Percentiles rank a stretch among this genome's conserved stretches.
These are phyloP conservation scores for Lutjanus argentimaculatus DNA, from an alignment of 2,797 vertebrate genomes.

Conservation along the genomic window DNA sequence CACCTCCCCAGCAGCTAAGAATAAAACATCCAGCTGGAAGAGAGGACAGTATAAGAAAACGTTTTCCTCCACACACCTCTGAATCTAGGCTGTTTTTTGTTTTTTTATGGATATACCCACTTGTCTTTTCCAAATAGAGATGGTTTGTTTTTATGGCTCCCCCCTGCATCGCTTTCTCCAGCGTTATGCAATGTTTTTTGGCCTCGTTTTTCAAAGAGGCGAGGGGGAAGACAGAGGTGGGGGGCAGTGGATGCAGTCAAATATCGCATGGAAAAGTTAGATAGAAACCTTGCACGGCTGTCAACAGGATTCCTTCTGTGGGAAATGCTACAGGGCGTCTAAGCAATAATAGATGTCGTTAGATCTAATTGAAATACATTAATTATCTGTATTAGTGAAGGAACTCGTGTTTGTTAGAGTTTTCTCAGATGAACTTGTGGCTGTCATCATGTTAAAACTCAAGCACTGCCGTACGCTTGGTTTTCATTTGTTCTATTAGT, in stretches of 20 bases:
- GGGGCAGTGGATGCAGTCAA: not conserved
- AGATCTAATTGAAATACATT: not conserved
- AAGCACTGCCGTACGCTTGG: not conserved
- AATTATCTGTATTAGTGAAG: not conserved
- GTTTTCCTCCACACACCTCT: constrained; percentile 35
- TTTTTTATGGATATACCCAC: not conserved
- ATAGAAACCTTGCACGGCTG: constrained; percentile 23
- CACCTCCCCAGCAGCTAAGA: constrained; percentile 56
- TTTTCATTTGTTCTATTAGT: constrained; percentile 32
- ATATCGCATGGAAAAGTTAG: constrained; percentile 52
- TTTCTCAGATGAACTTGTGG: not conserved
- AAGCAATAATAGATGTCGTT: not conserved
- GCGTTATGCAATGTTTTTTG: constrained; percentile 54
- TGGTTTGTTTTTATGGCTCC: constrained; percentile 55
- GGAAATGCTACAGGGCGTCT: constrained; percentile 25
- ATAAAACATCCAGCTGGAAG: constrained; percentile 64
- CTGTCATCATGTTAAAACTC: constrained; percentile 13
- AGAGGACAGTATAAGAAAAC: constrained; percentile 16
- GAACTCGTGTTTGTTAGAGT: not conserved
- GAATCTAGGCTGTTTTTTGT: constrained; percentile 25
- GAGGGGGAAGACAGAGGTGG: not conserved
- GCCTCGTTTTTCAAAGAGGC: constrained; percentile 25
- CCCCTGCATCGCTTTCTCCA: constrained; percentile 31
- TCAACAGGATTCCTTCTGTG: constrained; percentile 18
- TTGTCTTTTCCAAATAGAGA: constrained; percentile 40